A percentile compares a stretch with the other conserved stretches of the same genome.
These are phyloP conservation scores for Odontophorus gujanensis DNA, from an alignment of 2,113 vertebrate genomes.

Conservation along the genomic window DNA sequence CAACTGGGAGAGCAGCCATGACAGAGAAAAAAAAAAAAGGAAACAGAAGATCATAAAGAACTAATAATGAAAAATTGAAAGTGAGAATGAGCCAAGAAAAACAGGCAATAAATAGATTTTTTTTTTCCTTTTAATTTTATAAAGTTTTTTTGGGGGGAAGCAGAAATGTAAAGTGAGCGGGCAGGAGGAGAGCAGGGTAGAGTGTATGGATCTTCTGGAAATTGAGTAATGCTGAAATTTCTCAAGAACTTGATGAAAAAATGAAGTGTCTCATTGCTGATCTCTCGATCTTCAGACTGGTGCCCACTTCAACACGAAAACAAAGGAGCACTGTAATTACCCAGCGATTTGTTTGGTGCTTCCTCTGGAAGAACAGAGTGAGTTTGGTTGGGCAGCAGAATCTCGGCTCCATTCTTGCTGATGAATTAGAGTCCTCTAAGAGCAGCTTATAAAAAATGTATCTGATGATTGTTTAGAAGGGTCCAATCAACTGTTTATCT, in stretches of 20 bases:
- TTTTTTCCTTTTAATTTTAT: too few species aligned
- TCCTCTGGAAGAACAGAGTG: background rate
- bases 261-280: background rate
- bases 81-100: slow-evolving; percentile 82
- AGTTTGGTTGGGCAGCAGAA: background rate
- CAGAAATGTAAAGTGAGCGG: slow-evolving; percentile 44
- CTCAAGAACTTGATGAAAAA: slow-evolving; percentile 7
- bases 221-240: slow-evolving; percentile 41
- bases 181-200: slow-evolving; percentile 54
- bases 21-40: slow-evolving; percentile 73
- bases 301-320: background rate
- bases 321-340: background rate
- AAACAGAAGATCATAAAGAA: slow-evolving; percentile 84
- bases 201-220: slow-evolving; percentile 45
- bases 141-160: background rate
- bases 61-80: slow-evolving; percentile 87
- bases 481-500: slow-evolving; percentile 50
- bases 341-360: background rate
- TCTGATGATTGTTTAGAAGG: slow-evolving; percentile 43
- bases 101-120: slow-evolving; percentile 83
- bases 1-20: slow-evolving; percentile 82
- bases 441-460: slow-evolving; percentile 40
- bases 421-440: slow-evolving; percentile 25
- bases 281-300: slow-evolving; percentile 18
- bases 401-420: background rate